Conservation (phyloP, 2,797 vertebrate genomes). For the Scleropages formosus region DNA sequence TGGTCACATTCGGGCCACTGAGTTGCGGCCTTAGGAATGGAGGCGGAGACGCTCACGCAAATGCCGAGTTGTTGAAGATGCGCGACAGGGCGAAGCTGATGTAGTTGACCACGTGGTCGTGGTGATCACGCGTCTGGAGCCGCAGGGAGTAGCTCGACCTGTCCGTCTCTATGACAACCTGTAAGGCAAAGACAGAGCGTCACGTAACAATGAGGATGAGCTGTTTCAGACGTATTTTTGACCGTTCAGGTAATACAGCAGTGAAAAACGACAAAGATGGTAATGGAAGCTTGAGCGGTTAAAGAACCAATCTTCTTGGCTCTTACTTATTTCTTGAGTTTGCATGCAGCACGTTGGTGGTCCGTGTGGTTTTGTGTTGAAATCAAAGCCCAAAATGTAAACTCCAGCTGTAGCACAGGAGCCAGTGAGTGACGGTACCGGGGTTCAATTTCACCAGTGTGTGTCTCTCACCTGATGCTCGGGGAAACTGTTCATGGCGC, state of each 20-base stretch:
- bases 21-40: neutral
- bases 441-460: neutral
- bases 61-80: conserved; percentile 79
- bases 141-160: conserved; percentile 72
- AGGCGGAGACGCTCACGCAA: conserved; percentile 62
- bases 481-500: conserved; percentile 74
- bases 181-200: conserved; percentile 8
- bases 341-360: no score
- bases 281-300: no score
- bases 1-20: no score
- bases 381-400: no score
- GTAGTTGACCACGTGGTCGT: conserved; percentile 77
- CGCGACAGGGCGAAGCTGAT: conserved; percentile 78
- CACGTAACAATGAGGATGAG: neutral
- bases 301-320: no score
- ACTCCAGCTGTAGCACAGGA: no score
- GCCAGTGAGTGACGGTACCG: neutral
- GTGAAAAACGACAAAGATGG: no score
- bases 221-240: neutral
- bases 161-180: conserved; percentile 81
- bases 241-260: no score
- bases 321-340: no score
- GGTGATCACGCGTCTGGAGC: conserved; percentile 72
- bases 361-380: neutral
- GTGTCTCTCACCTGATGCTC: conserved; percentile 71